Percentiles rank a stretch among this genome's conserved stretches.
phyloP scores from a whole-genome alignment of 1,140 invertebrate genomes.

The Odontomachus brunneus region DNA sequence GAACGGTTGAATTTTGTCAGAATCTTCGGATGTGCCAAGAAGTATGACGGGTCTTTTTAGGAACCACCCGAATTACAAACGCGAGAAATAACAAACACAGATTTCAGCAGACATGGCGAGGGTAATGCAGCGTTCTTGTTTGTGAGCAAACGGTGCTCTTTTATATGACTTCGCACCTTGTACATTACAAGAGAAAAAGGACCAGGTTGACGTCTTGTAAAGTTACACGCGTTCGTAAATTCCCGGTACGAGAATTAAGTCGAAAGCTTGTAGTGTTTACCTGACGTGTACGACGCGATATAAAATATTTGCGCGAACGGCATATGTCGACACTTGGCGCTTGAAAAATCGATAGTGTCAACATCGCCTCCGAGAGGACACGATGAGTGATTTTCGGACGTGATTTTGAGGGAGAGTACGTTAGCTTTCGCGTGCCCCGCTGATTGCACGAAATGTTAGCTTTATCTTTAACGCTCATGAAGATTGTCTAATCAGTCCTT shows the following conservation, averaged over 20 bases:
- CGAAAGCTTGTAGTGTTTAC: slow-evolving; percentile 52
- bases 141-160: background rate
- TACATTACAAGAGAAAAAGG: slow-evolving; percentile 19
- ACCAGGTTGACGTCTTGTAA: background rate
- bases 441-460: slow-evolving; percentile 1
- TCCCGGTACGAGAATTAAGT: slow-evolving; percentile 48
- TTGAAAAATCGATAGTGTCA: slow-evolving; percentile 51
- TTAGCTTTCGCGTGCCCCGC: background rate
- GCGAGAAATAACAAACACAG: background rate
- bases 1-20: background rate
- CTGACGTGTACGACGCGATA: slow-evolving; percentile 18
- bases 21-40: background rate
- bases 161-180: background rate
- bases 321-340: background rate
- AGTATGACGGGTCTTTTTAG: background rate
- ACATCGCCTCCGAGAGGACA: slow-evolving; percentile 12
- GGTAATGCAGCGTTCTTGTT: slow-evolving; percentile 21
- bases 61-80: too few species aligned
- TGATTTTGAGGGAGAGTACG: slow-evolving; percentile 14
- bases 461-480: background rate
- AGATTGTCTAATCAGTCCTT: background rate
- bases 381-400: slow-evolving; percentile 23
- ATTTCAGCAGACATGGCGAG: too few species aligned
- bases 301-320: slow-evolving; percentile 49
- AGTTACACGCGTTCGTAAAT: slow-evolving; percentile 30